A percentile compares a stretch with the other conserved stretches of the same genome.
Conservation (phyloP, 2,888 invertebrate species). For the Lacanobia wlatinum region DNA sequence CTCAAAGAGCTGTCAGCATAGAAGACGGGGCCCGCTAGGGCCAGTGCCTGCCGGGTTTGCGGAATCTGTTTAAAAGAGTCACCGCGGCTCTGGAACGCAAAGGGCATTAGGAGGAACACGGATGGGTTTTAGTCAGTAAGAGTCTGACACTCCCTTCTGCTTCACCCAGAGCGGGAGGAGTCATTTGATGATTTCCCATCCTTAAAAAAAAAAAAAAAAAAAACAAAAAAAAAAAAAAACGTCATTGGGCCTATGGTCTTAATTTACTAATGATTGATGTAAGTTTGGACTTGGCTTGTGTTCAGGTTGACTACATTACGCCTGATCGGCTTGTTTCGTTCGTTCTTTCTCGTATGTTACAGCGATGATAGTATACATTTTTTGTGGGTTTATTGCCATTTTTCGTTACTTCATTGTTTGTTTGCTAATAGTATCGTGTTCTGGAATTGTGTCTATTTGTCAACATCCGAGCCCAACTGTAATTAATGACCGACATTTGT, state of each 20-base stretch:
- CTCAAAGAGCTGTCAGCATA: no score
- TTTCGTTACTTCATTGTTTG: constrained; percentile 21
- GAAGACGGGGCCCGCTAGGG: no score
- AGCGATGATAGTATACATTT: not conserved
- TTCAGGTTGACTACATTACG: constrained; percentile 10
- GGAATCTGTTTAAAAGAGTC: no score
- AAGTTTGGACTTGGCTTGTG: constrained; percentile 15
- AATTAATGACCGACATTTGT: constrained; percentile 36
- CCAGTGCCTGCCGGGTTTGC: no score
- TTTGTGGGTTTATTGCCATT: not conserved
- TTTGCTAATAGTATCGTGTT: constrained; percentile 19
- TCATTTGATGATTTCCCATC: no score
- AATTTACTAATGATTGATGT: constrained; percentile 42
- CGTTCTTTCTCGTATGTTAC: not conserved
- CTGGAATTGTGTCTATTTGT: constrained; percentile 25
- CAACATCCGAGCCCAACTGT: constrained; percentile 5
- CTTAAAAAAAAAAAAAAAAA: no score
- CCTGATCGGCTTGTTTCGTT: not conserved
- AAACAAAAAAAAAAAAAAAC: no score
- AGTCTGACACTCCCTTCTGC: no score
- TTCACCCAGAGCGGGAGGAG: no score
- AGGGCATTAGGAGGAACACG: no score
- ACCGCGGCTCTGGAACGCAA: no score
- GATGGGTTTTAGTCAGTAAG: no score
- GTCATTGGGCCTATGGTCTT: constrained; percentile 35